Evolutionary conservation across 2,797 vertebrate genomes (phyloP), one percentile per base, ranked within the genome.

Genomic region (Aldrovandia affinis): DNA sequence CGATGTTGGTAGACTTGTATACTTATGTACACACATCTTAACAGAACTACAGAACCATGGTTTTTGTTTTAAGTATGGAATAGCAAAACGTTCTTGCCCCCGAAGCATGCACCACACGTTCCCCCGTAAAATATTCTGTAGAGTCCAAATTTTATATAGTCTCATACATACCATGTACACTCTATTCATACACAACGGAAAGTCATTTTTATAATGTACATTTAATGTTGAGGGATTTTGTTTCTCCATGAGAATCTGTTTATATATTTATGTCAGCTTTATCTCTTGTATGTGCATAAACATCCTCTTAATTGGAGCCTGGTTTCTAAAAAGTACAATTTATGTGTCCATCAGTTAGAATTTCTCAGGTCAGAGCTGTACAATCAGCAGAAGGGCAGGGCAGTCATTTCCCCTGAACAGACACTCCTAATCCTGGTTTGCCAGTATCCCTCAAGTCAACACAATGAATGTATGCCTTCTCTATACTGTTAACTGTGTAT

Each of bases 401-500:
- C 54, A 42, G 6, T 61, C 12, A 39, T 6, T 30, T 44, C 22
- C 15, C 20, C 68, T 75, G 15, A 22, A 75, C 33, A 75, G 70
- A 25, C 22, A 25, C 39, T 14, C 70, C 15, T n/a, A 47, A 86
- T 63, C 86, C 87, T 30, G 30, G 47, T 81, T 68, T 54, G 33
- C 55, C 81, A 77, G 44, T 8, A 25, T 73, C 20, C 44, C 15
- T 79, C 68, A 89, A 85, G 87, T 91, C 90, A 86, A 89, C 88
- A 87, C 88, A 91, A 88, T 92, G 88, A 93, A 92, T 93, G 89
- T 91, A 92, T 87, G 77, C 92, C 88, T 94, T 90, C 90, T 90
- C 89, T 89, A 94, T 96, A 96, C 95, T 96, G 95, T 95, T 92
- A 89, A 92, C 91, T 88, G 86, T 91, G 63, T 84, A 44, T 55